Conservation (phyloP, 2,888 invertebrate genomes). For the Acleris emargana region DNA sequence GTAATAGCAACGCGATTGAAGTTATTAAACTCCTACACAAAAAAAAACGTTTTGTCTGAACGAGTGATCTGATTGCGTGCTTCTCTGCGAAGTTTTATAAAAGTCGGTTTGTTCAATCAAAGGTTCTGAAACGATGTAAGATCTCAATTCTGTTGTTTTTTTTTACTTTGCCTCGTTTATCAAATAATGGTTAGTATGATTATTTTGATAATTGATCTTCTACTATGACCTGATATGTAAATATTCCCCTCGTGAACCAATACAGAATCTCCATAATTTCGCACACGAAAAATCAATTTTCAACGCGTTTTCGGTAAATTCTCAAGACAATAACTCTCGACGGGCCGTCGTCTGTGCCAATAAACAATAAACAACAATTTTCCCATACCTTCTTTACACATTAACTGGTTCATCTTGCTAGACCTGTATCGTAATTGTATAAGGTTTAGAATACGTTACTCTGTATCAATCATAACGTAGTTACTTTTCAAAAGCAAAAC, state of each 20-base stretch:
- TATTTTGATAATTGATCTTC: too few relatives aligned
- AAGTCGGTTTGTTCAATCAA: too few relatives aligned
- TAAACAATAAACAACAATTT: conserved; percentile 74
- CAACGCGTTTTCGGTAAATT: conserved; percentile 63
- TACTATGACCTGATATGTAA: background rate
- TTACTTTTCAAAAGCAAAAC: conserved; percentile 54
- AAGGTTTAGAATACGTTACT: conserved; percentile 42
- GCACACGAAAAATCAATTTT: conserved; percentile 64
- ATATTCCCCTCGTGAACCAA: background rate
- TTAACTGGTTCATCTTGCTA: conserved; percentile 29
- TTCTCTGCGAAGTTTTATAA: too few relatives aligned
- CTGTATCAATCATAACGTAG: conserved; percentile 43
- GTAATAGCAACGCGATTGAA: too few relatives aligned
- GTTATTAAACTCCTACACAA: too few relatives aligned
- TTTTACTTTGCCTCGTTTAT: too few relatives aligned
- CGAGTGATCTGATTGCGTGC: too few relatives aligned
- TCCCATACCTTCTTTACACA: conserved; percentile 50
- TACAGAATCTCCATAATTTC: conserved; percentile 1
- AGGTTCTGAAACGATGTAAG: too few relatives aligned
- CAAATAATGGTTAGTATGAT: too few relatives aligned
- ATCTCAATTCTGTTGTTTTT: too few relatives aligned
- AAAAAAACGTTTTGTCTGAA: too few relatives aligned
- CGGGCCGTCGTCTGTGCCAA: conserved; percentile 63
- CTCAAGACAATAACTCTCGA: conserved; percentile 62
- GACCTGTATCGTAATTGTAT: conserved; percentile 17